A percentile compares a stretch with the other conserved stretches of the same genome.
phyloP scores from a whole-genome alignment of 1,140 invertebrate species.

The Caenorhabditis briggsae region DNA sequence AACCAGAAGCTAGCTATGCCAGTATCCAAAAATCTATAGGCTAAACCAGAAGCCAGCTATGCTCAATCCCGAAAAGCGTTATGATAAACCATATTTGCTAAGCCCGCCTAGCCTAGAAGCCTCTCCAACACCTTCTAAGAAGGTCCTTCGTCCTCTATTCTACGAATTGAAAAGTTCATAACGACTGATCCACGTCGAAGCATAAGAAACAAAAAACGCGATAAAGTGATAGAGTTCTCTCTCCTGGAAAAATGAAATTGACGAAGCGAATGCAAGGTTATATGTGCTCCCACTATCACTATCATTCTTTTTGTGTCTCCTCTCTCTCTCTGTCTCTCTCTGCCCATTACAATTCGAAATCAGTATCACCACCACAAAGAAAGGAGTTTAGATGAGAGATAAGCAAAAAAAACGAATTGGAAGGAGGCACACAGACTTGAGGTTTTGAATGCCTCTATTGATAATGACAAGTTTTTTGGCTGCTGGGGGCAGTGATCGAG shows the following conservation, averaged over 20 bases:
- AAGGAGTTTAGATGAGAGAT: not conserved
- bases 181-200: not conserved
- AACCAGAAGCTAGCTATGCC: no score
- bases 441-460: not conserved
- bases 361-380: not conserved
- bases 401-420: conserved; percentile 2
- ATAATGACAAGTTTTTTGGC: not conserved
- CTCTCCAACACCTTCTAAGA: no score
- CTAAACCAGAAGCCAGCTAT: not conserved
- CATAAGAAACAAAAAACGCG: not conserved
- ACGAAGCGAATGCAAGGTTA: no score
- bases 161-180: no score
- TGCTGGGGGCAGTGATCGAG: not conserved
- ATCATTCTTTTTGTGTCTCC: no score
- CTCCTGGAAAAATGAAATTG: not conserved
- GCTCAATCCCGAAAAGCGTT: no score
- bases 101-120: no score
- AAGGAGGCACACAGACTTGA: not conserved
- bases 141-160: no score
- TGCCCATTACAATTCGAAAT: not conserved
- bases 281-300: no score
- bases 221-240: not conserved
- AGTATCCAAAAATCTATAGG: not conserved
- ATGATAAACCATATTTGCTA: no score
- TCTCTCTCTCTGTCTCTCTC: no score